These are phyloP conservation scores for Phrynocephalus forsythii DNA, from an alignment of 2,797 vertebrate species.

Conservation along the genomic window DNA sequence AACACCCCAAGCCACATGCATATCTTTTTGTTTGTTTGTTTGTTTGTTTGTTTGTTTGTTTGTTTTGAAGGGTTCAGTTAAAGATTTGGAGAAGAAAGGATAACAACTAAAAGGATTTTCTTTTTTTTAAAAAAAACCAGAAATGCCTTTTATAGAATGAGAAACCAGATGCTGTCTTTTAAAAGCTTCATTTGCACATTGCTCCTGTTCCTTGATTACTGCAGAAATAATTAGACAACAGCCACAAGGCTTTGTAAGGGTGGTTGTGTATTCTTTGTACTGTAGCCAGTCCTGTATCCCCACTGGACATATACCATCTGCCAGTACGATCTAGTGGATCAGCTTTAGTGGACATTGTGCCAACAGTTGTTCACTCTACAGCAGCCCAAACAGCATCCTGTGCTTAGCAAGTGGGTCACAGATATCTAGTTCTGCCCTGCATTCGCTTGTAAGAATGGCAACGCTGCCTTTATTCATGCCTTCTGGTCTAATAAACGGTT, in stretches of 20 bases:
- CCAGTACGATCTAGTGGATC: constrained; percentile 2
- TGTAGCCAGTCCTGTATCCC: constrained; percentile 12
- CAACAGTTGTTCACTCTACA: background rate
- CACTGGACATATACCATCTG: constrained; percentile 11
- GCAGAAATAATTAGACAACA: background rate
- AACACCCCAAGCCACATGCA: background rate
- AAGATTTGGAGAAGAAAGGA: background rate
- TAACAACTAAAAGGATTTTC: too few relatives aligned
- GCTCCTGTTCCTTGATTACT: background rate
- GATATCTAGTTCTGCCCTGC: background rate
- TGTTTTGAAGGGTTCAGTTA: background rate
- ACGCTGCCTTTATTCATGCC: background rate
- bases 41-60: too few relatives aligned
- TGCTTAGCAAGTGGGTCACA: constrained; percentile 23
- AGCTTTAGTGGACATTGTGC: background rate
- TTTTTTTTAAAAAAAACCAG: too few relatives aligned
- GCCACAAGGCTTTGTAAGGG: background rate
- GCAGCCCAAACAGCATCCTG: constrained; percentile 11
- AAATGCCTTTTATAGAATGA: background rate
- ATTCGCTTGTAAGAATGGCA: background rate
- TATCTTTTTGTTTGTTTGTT: background rate
- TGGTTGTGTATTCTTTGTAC: constrained; percentile 7
- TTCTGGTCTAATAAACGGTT: background rate
- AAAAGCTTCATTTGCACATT: background rate
- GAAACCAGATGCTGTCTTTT: background rate